Evolutionary conservation across 2,888 invertebrate species (phyloP).

Genomic region (Idaea dimidiata): DNA sequence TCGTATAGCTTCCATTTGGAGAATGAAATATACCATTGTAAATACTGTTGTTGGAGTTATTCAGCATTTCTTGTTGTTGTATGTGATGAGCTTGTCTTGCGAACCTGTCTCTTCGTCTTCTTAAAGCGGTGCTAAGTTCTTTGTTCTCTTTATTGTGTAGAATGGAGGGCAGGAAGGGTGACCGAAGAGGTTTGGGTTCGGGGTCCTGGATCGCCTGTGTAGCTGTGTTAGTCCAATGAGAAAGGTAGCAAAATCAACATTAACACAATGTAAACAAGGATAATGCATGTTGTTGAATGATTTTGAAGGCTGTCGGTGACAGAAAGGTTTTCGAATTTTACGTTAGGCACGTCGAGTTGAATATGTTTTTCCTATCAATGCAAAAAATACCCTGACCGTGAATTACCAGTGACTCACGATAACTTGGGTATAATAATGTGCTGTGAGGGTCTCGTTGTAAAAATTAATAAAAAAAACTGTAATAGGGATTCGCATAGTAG

Average conservation of each 20-base stretch:
- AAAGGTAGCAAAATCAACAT: slow-evolving; percentile 12
- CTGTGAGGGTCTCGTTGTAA: too few species aligned
- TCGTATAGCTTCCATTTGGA: slow-evolving; percentile 34
- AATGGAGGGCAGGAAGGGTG: slow-evolving; percentile 50
- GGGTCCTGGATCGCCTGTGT: slow-evolving; percentile 52
- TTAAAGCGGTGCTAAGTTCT: slow-evolving; percentile 90
- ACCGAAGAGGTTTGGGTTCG: slow-evolving; percentile 41
- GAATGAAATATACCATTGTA: slow-evolving; percentile 49
- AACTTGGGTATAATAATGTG: too few species aligned
- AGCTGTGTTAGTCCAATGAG: slow-evolving; percentile 61
- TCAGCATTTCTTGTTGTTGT: slow-evolving; percentile 86
- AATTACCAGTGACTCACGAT: too few species aligned
- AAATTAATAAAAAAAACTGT: too few species aligned
- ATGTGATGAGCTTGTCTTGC: slow-evolving; percentile 92
- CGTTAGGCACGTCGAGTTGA: too few species aligned
- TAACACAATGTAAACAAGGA: neutral
- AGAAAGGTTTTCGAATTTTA: neutral
- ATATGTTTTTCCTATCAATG: too few species aligned
- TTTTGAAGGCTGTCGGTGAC: neutral
- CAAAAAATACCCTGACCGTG: too few species aligned
- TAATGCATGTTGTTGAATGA: neutral
- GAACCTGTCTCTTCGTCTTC: slow-evolving; percentile 89
- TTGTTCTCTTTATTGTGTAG: slow-evolving; percentile 74
- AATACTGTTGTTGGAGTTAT: slow-evolving; percentile 49
- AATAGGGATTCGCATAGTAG: too few species aligned